Percentiles rank a stretch among this genome's conserved stretches.
phyloP scores from a whole-genome alignment of 2,797 vertebrate species.

The Esox lucius region DNA sequence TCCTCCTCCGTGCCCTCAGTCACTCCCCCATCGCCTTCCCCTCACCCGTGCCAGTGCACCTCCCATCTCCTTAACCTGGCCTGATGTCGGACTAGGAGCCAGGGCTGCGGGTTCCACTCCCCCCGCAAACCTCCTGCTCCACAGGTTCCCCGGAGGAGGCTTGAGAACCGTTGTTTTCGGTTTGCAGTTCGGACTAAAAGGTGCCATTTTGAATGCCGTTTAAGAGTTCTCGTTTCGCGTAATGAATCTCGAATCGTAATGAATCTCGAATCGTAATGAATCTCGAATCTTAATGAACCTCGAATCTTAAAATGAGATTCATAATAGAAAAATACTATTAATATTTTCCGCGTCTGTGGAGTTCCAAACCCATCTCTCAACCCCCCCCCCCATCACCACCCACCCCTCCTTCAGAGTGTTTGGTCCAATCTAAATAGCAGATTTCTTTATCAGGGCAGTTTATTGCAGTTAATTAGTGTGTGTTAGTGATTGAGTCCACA shows the following conservation, averaged over 20 bases:
- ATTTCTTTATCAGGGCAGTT: not conserved
- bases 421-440: constrained; percentile 37
- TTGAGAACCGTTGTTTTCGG: no score
- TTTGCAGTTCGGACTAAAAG: no score
- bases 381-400: not conserved
- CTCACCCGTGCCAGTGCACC: not conserved
- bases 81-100: no score
- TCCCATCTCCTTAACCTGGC: not conserved
- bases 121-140: no score
- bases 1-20: not conserved
- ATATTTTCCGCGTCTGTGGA: not conserved
- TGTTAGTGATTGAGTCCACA: constrained; percentile 52
- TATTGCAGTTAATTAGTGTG: constrained; percentile 40
- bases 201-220: no score
- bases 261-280: not conserved
- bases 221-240: no score
- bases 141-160: no score
- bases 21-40: not conserved
- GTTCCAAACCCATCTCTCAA: not conserved
- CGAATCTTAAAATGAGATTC: not conserved
- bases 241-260: not conserved
- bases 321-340: not conserved
- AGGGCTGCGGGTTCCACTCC: no score
- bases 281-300: not conserved
- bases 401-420: constrained; percentile 7